These are phyloP conservation scores for Eristalinus sepulchralis DNA, from an alignment of 2,888 invertebrate species.

Conservation along the genomic window DNA sequence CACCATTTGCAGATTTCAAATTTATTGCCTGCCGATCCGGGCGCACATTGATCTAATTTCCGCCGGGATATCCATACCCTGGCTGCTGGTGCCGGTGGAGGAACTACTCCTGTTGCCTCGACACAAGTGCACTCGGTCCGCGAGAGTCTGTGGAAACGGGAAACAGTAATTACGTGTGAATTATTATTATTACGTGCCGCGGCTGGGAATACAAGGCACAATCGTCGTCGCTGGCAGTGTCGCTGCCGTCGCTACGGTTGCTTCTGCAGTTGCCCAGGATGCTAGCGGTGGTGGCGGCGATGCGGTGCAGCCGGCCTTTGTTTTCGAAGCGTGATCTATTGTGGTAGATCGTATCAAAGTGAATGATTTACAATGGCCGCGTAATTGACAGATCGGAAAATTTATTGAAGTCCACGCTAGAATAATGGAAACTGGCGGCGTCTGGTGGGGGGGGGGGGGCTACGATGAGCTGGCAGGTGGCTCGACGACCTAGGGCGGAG, in stretches of 20 bases:
- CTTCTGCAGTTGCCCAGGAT: not conserved
- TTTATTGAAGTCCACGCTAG: slow-evolving; percentile 65
- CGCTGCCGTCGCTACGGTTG: not conserved
- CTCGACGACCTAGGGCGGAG: not conserved
- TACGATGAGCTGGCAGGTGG: not conserved
- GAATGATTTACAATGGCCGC: slow-evolving; percentile 74
- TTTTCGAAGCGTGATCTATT: slow-evolving; percentile 72
- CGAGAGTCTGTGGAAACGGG: slow-evolving; percentile 51
- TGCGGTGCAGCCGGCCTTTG: slow-evolving; percentile 21
- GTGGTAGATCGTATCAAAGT: slow-evolving; percentile 71
- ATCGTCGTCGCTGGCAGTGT: not conserved
- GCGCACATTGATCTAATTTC: slow-evolving; percentile 69
- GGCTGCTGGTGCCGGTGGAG: not conserved
- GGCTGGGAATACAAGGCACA: slow-evolving; percentile 7
- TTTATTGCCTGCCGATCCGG: slow-evolving; percentile 53
- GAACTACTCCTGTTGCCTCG: not conserved
- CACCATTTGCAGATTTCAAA: slow-evolving; percentile 61
- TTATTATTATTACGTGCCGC: slow-evolving; percentile 67
- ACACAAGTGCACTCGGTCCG: slow-evolving; percentile 21
- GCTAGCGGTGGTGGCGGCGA: not conserved
- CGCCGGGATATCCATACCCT: slow-evolving; percentile 23
- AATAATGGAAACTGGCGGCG: not conserved
- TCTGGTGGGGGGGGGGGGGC: not conserved
- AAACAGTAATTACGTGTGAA: slow-evolving; percentile 68
- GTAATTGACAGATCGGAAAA: slow-evolving; percentile 74